A percentile compares a stretch with the other conserved stretches of the same genome.
Evolutionary conservation across 1,140 invertebrate genomes (phyloP).

Genomic region (Idris sp.): DNA sequence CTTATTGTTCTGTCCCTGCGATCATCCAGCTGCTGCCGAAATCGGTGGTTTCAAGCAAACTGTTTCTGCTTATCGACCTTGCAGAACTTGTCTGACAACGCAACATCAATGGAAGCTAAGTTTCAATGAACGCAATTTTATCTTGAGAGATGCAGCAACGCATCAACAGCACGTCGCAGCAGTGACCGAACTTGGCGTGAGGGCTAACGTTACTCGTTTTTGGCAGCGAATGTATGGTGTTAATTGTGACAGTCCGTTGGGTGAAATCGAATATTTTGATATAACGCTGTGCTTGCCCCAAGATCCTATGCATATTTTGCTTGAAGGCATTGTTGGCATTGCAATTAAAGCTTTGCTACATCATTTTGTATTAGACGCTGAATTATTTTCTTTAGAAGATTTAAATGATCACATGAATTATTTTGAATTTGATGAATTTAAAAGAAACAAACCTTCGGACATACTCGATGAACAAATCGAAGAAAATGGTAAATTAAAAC

Average conservation of each 20-base stretch:
- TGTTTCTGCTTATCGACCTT: slow-evolving; percentile 50
- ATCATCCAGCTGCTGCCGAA: slow-evolving; percentile 53
- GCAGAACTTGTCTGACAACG: slow-evolving; percentile 46
- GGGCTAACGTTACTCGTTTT: slow-evolving; percentile 5
- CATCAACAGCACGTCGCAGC: slow-evolving; percentile 32
- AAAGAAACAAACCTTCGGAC: slow-evolving; percentile 2
- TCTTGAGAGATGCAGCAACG: slow-evolving; percentile 15
- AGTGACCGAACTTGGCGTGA: slow-evolving; percentile 11
- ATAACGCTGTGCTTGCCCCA: slow-evolving; percentile 56
- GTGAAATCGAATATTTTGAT: slow-evolving; percentile 31
- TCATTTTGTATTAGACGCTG: slow-evolving; percentile 10
- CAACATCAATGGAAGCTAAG: slow-evolving; percentile 29
- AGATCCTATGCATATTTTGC: slow-evolving; percentile 58
- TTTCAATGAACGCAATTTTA: slow-evolving; percentile 37
- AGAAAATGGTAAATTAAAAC: background rate
- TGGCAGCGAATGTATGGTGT: slow-evolving; percentile 50
- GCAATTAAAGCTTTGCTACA: slow-evolving; percentile 13
- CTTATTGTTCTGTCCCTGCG: slow-evolving; percentile 50
- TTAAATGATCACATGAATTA: slow-evolving; percentile 37
- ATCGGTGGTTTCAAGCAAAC: slow-evolving; percentile 63
- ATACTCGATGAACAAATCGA: background rate
- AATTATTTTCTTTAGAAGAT: slow-evolving; percentile 30
- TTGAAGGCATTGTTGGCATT: slow-evolving; percentile 41
- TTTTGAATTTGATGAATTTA: slow-evolving; percentile 23
- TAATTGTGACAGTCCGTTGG: slow-evolving; percentile 33